A percentile compares a stretch with the other conserved stretches of the same genome.
These are phyloP conservation scores for Anoplopoma fimbria DNA, from an alignment of 2,113 vertebrate species.

Conservation along the genomic window DNA sequence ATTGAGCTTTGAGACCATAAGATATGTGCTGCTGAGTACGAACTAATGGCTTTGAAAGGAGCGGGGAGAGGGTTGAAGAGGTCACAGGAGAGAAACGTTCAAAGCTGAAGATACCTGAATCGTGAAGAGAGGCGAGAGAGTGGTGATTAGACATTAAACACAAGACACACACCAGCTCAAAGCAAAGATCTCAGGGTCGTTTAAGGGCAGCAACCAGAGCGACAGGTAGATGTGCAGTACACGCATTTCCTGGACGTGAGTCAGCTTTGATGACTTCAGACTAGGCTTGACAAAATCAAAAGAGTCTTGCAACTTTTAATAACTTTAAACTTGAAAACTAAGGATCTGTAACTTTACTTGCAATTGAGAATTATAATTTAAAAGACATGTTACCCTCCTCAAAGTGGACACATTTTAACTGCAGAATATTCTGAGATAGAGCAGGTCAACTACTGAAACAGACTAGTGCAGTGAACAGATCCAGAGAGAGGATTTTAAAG, in stretches of 20 bases:
- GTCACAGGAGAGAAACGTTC: conserved; percentile 30
- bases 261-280: background rate
- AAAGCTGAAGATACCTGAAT: conserved; percentile 22
- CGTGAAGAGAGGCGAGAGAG: conserved; percentile 9
- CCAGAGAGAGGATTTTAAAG: background rate
- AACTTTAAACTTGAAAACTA: background rate
- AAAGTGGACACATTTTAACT: background rate
- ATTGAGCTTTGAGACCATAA: conserved; percentile 34
- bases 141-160: conserved; percentile 22
- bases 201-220: background rate
- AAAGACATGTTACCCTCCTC: background rate
- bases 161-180: background rate
- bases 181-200: conserved; percentile 3
- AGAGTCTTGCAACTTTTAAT: background rate
- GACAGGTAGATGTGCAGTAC: background rate
- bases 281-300: background rate
- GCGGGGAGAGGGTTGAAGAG: conserved; percentile 35
- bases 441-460: background rate
- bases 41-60: conserved; percentile 45
- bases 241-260: background rate
- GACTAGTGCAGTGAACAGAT: background rate
- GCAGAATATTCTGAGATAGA: background rate
- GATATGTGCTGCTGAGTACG: conserved; percentile 30
- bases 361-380: background rate
- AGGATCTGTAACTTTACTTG: background rate